phyloP scores from a whole-genome alignment of 2,888 invertebrate species.

The Allacma fusca region DNA sequence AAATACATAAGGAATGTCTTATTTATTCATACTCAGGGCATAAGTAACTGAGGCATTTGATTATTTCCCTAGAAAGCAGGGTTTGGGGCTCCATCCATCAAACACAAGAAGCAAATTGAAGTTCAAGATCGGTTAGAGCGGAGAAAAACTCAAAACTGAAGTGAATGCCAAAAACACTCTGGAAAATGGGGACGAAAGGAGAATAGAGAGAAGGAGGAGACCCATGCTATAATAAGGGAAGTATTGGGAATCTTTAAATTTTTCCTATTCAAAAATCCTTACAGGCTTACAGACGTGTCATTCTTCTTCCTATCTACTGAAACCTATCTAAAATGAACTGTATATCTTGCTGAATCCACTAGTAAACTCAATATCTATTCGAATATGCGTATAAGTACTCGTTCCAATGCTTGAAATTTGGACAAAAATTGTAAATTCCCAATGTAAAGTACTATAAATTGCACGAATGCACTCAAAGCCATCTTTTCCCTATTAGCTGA shows the following conservation, averaged over 20 bases:
- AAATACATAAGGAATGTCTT: too few relatives aligned
- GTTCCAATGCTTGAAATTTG: too few relatives aligned
- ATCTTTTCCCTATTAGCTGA: too few relatives aligned
- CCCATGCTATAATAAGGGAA: neutral
- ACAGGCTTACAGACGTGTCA: neutral
- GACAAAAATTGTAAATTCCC: too few relatives aligned
- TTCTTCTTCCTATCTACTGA: neutral
- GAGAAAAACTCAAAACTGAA: neutral
- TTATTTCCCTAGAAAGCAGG: neutral
- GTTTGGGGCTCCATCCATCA: neutral
- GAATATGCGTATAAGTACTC: too few relatives aligned
- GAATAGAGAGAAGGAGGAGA: neutral
- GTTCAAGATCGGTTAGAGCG: neutral
- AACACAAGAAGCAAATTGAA: neutral
- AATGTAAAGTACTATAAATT: too few relatives aligned
- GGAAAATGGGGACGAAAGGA: neutral
- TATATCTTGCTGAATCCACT: neutral
- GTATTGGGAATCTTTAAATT: conserved; percentile 5
- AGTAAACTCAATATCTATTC: too few relatives aligned
- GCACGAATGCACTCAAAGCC: too few relatives aligned
- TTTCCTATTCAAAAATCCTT: neutral
- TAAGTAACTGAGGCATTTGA: conserved; percentile 3
- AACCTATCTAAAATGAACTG: neutral
- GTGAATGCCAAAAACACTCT: neutral
- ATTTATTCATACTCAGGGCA: neutral